These are phyloP conservation scores for Synanceia verrucosa DNA, from an alignment of 2,797 vertebrate genomes.

Conservation along the genomic window DNA sequence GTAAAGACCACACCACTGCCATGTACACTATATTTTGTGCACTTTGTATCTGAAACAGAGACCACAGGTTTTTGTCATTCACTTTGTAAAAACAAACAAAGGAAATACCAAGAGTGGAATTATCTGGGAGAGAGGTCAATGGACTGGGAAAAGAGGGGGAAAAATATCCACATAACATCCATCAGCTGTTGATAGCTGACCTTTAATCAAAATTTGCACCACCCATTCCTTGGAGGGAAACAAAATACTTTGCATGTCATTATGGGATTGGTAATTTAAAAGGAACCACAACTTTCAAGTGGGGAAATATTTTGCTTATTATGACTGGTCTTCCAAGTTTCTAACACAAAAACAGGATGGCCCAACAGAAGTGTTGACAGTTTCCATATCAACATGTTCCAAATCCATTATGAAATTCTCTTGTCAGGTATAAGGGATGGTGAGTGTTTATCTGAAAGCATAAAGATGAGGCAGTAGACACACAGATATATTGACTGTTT, in stretches of 20 bases:
- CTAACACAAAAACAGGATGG: background rate
- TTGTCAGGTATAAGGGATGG: background rate
- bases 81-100: no score
- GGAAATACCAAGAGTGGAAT: no score
- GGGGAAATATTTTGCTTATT: no score
- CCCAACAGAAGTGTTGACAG: background rate
- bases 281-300: background rate
- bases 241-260: background rate
- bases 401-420: background rate
- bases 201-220: background rate
- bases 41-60: no score
- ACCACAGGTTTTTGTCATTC: no score
- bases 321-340: no score
- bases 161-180: background rate
- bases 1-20: no score
- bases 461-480: background rate
- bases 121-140: no score
- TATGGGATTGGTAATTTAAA: accelerated
- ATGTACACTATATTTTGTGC: no score
- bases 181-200: accelerated
- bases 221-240: background rate
- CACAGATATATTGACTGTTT: background rate
- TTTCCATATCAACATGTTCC: background rate
- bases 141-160: background rate
- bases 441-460: background rate